These are phyloP conservation scores for Orcinus orca DNA, from an alignment of 2,113 vertebrate genomes.

Conservation along the genomic window DNA sequence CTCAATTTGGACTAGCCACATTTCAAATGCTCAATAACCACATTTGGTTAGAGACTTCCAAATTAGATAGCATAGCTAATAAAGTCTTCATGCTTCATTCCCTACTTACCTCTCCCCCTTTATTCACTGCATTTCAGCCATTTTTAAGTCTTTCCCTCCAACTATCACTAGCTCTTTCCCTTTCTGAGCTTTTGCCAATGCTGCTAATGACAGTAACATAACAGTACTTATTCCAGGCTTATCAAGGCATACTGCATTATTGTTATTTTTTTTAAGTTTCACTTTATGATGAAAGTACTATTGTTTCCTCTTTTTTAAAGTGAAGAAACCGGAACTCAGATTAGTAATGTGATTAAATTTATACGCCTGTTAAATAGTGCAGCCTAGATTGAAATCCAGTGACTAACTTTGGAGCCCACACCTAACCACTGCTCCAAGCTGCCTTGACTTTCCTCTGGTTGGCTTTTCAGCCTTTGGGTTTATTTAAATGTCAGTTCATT, in stretches of 20 bases:
- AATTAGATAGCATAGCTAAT: neutral
- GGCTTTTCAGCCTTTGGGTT: neutral
- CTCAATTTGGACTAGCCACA: neutral
- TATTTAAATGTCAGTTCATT: neutral
- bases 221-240: neutral
- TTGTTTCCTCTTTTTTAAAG: neutral
- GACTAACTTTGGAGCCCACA: neutral
- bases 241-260: neutral
- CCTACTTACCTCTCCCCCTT: neutral
- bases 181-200: neutral
- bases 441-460: neutral
- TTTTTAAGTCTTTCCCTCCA: neutral
- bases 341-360: conserved; percentile 8
- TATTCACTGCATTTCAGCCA: neutral
- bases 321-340: neutral
- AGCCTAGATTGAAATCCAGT: neutral
- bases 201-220: neutral
- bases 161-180: neutral
- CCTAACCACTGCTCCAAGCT: neutral
- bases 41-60: neutral
- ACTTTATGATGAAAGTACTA: conserved; percentile 13
- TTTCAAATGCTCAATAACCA: neutral
- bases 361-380: neutral
- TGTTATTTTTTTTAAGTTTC: neutral
- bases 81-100: neutral